These are phyloP conservation scores for Eurytoma californica DNA, from an alignment of 2,888 invertebrate genomes.

Conservation along the genomic window DNA sequence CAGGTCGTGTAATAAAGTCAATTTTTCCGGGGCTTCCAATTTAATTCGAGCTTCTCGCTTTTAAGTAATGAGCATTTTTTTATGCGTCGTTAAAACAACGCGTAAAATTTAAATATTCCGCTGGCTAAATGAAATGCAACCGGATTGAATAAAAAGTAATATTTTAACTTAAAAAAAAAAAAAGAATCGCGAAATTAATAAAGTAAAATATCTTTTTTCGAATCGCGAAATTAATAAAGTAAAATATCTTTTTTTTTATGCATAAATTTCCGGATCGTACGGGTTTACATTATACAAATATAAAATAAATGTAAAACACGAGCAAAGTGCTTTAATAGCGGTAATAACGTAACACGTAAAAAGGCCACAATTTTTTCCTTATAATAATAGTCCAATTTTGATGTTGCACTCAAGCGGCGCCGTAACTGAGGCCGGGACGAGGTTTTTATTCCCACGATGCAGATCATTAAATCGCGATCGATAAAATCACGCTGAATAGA, in stretches of 20 bases:
- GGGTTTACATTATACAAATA: not conserved
- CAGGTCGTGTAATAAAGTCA: no score
- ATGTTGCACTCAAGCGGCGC: not conserved
- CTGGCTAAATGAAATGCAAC: no score
- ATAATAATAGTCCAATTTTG: conserved; percentile 33
- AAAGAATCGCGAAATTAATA: no score
- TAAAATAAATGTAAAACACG: not conserved
- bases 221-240: no score
- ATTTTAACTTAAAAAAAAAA: no score
- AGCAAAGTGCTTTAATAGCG: not conserved
- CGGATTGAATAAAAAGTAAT: no score
- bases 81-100: no score
- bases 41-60: no score
- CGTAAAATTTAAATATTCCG: no score
- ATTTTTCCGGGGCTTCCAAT: no score
- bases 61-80: no score
- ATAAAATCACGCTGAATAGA: conserved; percentile 8
- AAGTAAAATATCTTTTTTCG: no score
- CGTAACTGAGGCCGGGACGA: not conserved
- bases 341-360: not conserved
- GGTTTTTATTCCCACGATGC: not conserved
- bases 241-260: not conserved
- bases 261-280: not conserved
- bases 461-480: conserved; percentile 25
- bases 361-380: conserved; percentile 14